Evolutionary conservation across 1,140 invertebrate genomes (phyloP), one percentile per base, ranked within the genome.

Genomic region (Drosophila albomicans): DNA sequence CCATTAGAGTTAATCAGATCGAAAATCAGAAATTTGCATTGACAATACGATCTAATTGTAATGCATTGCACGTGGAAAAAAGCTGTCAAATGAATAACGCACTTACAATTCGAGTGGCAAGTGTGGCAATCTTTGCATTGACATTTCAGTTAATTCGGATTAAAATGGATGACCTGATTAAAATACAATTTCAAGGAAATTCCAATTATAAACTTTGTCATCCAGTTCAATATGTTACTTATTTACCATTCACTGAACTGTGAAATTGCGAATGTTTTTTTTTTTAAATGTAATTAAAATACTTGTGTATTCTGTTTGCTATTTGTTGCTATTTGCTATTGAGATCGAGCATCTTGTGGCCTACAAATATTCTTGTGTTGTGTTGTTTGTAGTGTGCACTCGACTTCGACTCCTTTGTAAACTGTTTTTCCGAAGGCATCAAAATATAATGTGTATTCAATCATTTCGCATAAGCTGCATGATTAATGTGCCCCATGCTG

Each of bases 381-480:
- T 8, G 35, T 38, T 38, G 35, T 68, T 64, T 38, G 13, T 69
- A 45, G 35, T 15, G 59, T 67, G 10, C 48, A 5, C 13, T 43
- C 20, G 2, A 52, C 6, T 32, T 32, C 32, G 20, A 25, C 20
- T 6, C 46, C 67, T 56, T 63, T 64, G 45, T 35, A 38, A 49
- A 48, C 20, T 25, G 6, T n/a, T 52, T 30, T 54, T 13, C 38
- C 46, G 32, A 49, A 61, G 61, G 61, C 35, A 63, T 58, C 68
- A 49, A 35, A 32, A 63, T 64, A 63, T 64, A 72, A 77, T 82
- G 67, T 79, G 72, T 82, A 74, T 88, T 80, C 84, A 87, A 88
- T 88, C 79, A 87, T 82, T 80, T 57, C 62, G 71, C 38, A 72
- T 71, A 88, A 82, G 76, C 81, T 78, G 77, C 76, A 88, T 87